Base-by-base conservation (phyloP, 1,140 invertebrate species). In the Galleria mellonella region DNA sequence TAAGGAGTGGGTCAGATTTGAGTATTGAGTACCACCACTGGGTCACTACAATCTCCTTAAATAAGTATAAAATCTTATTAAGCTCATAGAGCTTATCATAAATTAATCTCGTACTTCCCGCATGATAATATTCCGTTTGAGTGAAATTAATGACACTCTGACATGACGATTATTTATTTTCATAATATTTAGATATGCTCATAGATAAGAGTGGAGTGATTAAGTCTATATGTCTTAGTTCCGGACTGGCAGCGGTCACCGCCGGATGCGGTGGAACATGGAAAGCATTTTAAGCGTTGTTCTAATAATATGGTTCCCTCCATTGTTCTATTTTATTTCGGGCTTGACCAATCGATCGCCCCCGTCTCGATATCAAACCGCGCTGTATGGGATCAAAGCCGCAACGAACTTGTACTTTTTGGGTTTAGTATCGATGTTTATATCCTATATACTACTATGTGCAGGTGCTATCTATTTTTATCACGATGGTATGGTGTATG, bases 261-360 rank as follows among this genome's bases (percentile, higher is more conserved):
- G 51, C 62, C 79, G 77, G 76, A 84, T 67, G 71, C 57, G 48
- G 51, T 56, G 49, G 48, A 66, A 84, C 81, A 85, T 64, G 81
- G 62, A 85, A 85, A 85, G 78, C 78, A 83, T 85, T 85, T 85
- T 84, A 84, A 84, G 69, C 67, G 61, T 56, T 53, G 54, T 61
- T 67, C 63, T 68, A 64, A 73, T 68, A 70, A 47, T 53, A 45
- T 54, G 58, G 54, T 37, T 9, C 13, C 32, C 51, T 51, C 72
- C 55, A 72, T 75, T 77, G 73, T 76, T 71, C 71, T 62, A 70
- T 77, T 23, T 81, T 78, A 73, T 82, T 78, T 77, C 54, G 48
- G 61, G 65, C 62, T 37, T 52, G 56, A 62, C 57, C 55, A 68
- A 77, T 76, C 65, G 73, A 75, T 73, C 62, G 39, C 56, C 58